These are phyloP conservation scores for Mustela nigripes DNA, from an alignment of 2,113 vertebrate species.

Conservation along the genomic window DNA sequence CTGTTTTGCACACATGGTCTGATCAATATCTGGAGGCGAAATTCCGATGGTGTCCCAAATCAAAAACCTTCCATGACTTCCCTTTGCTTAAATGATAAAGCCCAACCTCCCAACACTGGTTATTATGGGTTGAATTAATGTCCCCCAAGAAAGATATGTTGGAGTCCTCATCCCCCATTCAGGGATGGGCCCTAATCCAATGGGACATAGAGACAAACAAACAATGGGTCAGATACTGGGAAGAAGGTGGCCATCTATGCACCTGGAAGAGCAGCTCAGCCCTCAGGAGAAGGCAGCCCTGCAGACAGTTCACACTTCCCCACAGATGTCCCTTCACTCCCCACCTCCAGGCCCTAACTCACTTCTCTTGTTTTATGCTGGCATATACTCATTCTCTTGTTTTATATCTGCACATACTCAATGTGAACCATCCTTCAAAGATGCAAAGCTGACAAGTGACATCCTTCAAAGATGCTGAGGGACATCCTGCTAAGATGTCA, in stretches of 20 bases:
- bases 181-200: neutral
- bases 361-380: neutral
- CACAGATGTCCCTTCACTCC: neutral
- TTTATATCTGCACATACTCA: neutral
- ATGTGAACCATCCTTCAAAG: neutral
- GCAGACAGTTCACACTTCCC: fast-evolving
- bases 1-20: neutral
- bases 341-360: neutral
- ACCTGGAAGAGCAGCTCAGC: neutral
- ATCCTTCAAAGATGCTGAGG: neutral
- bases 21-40: neutral
- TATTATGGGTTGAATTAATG: neutral
- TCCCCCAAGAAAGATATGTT: neutral
- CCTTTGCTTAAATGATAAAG: neutral
- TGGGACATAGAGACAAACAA: neutral
- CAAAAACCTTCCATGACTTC: neutral
- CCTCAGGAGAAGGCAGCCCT: neutral
- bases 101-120: neutral
- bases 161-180: neutral
- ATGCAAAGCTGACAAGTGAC: no score
- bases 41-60: neutral
- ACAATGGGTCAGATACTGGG: neutral
- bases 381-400: neutral
- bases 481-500: neutral
- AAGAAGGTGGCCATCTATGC: neutral